Conservation (phyloP, 2,888 invertebrate genomes). For the Argyresthia goedartella region DNA sequence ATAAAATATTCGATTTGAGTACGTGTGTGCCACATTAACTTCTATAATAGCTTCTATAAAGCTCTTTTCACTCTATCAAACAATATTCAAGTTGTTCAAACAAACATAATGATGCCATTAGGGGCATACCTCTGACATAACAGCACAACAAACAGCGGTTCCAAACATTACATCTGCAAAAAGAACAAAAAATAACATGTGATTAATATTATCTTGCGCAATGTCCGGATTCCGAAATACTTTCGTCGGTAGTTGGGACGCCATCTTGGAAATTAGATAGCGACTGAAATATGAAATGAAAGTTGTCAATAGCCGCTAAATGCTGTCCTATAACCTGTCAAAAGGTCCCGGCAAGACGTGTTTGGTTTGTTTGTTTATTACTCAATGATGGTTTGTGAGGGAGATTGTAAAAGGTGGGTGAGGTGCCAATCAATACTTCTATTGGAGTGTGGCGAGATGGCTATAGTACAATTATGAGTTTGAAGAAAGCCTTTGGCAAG, state of each 20-base stretch:
- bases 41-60: background rate
- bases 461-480: too few species aligned
- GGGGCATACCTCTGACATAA: background rate
- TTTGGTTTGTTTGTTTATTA: too few species aligned
- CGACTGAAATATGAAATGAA: background rate
- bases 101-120: background rate
- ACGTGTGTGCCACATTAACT: too few species aligned
- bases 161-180: background rate
- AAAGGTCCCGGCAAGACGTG: too few species aligned
- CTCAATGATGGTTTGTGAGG: too few species aligned
- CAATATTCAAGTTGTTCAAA: background rate
- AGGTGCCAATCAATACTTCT: too few species aligned
- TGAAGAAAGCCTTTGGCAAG: too few species aligned
- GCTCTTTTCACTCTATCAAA: background rate
- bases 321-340: too few species aligned
- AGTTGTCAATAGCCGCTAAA: too few species aligned
- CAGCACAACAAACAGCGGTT: background rate
- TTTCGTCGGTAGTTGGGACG: background rate
- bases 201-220: background rate
- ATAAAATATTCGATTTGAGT: too few species aligned
- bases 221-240: background rate
- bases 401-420: too few species aligned
- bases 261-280: background rate
- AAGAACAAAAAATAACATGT: background rate
- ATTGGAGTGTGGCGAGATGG: too few species aligned